Percentiles rank a stretch among this genome's conserved stretches.
Evolutionary conservation across 2,797 vertebrate genomes (phyloP).

Genomic region (Naso thynnoides): DNA sequence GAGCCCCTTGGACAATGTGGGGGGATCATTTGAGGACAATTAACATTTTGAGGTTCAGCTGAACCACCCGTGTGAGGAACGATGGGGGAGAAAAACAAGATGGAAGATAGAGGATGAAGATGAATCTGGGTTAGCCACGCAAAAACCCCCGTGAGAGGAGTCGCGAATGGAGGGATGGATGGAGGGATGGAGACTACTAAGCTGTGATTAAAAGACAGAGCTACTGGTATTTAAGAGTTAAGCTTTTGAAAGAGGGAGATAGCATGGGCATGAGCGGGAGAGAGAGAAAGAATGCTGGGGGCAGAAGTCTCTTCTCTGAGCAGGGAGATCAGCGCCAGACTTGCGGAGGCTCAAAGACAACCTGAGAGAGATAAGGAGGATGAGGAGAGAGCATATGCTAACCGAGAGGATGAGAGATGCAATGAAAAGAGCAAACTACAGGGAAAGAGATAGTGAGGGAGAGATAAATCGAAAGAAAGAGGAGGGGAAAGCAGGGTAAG

Average conservation of each 20-base stretch:
- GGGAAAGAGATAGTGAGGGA: slow-evolving; percentile 52
- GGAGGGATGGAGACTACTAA: slow-evolving; percentile 71
- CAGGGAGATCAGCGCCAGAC: slow-evolving; percentile 67
- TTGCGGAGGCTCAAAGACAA: slow-evolving; percentile 75
- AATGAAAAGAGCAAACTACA: slow-evolving; percentile 69
- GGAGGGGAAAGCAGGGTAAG: slow-evolving; percentile 25
- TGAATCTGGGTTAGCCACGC: slow-evolving; percentile 69
- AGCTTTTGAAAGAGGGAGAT: slow-evolving; percentile 51
- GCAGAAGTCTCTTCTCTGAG: slow-evolving; percentile 63
- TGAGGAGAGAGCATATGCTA: slow-evolving; percentile 72
- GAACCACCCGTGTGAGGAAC: slow-evolving; percentile 35
- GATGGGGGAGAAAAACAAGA: neutral
- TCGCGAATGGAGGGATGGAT: slow-evolving; percentile 54
- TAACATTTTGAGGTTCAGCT: slow-evolving; percentile 54
- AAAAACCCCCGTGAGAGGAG: slow-evolving; percentile 58
- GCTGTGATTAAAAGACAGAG: slow-evolving; percentile 79
- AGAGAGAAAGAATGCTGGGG: slow-evolving; percentile 58
- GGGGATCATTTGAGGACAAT: slow-evolving; percentile 48
- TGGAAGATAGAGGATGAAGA: slow-evolving; percentile 37
- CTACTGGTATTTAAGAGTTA: slow-evolving; percentile 78
- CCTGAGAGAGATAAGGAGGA: slow-evolving; percentile 74
- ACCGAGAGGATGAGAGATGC: slow-evolving; percentile 71
- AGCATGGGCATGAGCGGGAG: slow-evolving; percentile 24
- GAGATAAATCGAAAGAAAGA: slow-evolving; percentile 58
- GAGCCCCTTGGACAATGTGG: slow-evolving; percentile 31